Evolutionary conservation across 2,797 vertebrate species (phyloP), one percentile per base, ranked within the genome.

Genomic region (Onychomys leucogaster): DNA sequence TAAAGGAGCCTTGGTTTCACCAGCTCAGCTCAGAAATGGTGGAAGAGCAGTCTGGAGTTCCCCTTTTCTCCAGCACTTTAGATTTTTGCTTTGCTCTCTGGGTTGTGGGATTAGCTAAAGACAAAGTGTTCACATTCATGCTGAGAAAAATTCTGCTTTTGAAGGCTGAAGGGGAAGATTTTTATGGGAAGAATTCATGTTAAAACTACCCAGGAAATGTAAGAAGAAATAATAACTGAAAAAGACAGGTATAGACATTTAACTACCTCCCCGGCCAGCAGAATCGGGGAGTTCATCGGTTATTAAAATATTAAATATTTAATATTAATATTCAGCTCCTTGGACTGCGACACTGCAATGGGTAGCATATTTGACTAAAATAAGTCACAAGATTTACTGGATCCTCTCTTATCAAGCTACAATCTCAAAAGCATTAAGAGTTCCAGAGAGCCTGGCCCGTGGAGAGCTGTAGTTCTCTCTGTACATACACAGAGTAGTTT

Each of bases 401-500:
- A 8, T 21, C 4, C 65, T 25, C 59, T 91, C 91, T 80, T 17
- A 57, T 89, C 83, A 87, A 91, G 46, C 37, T 46, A 7, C 92
- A 85, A 43, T 57, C 19, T 59, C 65, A 25, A 52, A 65, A 89
- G 61, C 52, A 43, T 67, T 2, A 5, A 0, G 25, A 57, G 41
- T 41, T 52, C 14, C 16, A 43, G 83, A 71, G 16, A 46, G 69
- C 14, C 13, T 34, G 23, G 32, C 29, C 52, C 27, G 41, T 11
- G 57, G 67, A 43, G 63, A 27, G 14, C 73, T 92, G 21, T 32
- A 69, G 55, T 61, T 84, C 84, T 82, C 52, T 0, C 0, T 89
- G 14, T 73, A 96, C 90, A 92, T 46, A 78, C 88, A 46, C 75
- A 87, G 32, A 81, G 75, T 85, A 37, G 83, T 23, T 61, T 41